Evolutionary conservation across 37 sponge, comb jelly and placozoan genomes (phyloP).

Genomic region (Sycon ciliatum): DNA sequence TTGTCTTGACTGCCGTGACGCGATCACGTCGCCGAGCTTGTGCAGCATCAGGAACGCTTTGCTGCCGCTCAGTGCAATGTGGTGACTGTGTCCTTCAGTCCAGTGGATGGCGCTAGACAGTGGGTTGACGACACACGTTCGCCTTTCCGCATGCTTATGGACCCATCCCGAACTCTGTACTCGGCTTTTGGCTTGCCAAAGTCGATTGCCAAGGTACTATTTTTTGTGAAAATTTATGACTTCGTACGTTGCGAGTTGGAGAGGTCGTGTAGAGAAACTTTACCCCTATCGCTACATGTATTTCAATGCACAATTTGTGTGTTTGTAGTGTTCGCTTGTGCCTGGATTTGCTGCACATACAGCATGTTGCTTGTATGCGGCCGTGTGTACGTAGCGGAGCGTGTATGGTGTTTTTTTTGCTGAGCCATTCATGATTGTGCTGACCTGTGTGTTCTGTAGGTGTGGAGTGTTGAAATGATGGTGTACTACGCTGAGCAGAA

Average conservation of each 20-base stretch:
- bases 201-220: constrained; percentile 20
- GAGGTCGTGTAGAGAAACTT: too few species aligned
- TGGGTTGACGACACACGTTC: constrained; percentile 14
- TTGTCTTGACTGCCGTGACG: constrained; percentile 56
- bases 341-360: too few species aligned
- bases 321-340: too few species aligned
- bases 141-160: constrained; percentile 20
- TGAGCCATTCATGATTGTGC: too few species aligned
- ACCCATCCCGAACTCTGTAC: constrained; percentile 26
- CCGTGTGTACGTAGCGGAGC: too few species aligned
- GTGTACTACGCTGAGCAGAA: constrained; percentile 36
- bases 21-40: constrained; percentile 26
- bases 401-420: too few species aligned
- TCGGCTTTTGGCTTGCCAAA: constrained; percentile 30
- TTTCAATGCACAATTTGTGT: too few species aligned
- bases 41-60: neutral
- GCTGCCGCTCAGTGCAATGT: constrained; percentile 5
- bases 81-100: constrained; percentile 18
- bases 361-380: too few species aligned
- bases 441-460: too few species aligned
- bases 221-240: too few species aligned
- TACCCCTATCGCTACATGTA: too few species aligned
- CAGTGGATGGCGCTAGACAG: neutral
- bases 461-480: constrained; percentile 26
- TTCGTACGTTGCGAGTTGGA: too few species aligned